These are phyloP conservation scores for Nibea albiflora DNA, from an alignment of 2,113 vertebrate species.

Conservation along the genomic window DNA sequence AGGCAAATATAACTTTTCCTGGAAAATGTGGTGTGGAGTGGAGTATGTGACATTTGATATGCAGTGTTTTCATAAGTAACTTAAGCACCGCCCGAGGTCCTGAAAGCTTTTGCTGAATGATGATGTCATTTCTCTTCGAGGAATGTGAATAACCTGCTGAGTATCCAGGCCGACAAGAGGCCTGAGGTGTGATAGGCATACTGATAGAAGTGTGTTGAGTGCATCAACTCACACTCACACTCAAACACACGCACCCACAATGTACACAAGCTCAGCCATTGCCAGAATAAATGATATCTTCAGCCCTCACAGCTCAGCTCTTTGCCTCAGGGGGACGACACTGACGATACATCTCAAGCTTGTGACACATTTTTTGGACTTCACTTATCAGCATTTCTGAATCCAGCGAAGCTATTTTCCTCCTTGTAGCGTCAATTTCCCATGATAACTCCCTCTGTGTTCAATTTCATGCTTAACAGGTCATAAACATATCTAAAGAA, in stretches of 20 bases:
- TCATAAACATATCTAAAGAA: background rate
- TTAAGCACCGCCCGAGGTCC: background rate
- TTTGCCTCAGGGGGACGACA: constrained; percentile 15
- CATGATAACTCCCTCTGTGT: background rate
- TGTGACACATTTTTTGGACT: constrained; percentile 35
- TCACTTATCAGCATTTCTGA: constrained; percentile 53
- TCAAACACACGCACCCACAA: background rate
- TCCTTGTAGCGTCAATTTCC: constrained; percentile 13
- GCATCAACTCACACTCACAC: background rate
- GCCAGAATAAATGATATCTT: constrained; percentile 47
- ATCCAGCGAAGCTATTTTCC: constrained; percentile 56
- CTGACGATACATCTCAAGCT: constrained; percentile 33
- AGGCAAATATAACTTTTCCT: constrained; percentile 11
- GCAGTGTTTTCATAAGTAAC: constrained; percentile 3
- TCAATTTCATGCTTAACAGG: background rate
- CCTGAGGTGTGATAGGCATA: background rate
- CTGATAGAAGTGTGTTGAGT: constrained; percentile 25
- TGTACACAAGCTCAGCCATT: constrained; percentile 16
- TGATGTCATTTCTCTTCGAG: constrained; percentile 59
- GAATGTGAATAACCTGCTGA: constrained; percentile 57
- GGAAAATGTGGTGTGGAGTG: background rate
- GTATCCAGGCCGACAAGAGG: constrained; percentile 29
- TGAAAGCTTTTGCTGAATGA: constrained; percentile 23
- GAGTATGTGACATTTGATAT: constrained; percentile 21
- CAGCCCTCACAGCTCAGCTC: constrained; percentile 52